Base-by-base conservation (phyloP, 2,888 invertebrate genomes). In the Mystacides longicornis region DNA sequence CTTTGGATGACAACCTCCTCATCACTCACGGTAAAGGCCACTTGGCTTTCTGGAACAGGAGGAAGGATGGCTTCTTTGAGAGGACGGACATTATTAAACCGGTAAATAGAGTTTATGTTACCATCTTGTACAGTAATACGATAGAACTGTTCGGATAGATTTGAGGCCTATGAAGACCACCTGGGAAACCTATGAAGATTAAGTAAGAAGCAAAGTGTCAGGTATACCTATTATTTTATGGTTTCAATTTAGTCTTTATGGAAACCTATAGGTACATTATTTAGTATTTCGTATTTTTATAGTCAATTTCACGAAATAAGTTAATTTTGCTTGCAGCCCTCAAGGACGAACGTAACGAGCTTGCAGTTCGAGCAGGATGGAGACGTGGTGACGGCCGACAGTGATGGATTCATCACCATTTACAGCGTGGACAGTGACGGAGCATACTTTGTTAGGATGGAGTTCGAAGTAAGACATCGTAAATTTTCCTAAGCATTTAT, bases 21-120 rank as follows among this genome's bases (percentile, higher is more conserved):
- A 90, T 95, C 62, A 94, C 93, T 0, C 92, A 91, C 66, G 95
- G 95, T 1, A 88, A 89, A 63, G 92, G 92, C 0, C 93, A 94
- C 68, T 72, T 95, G 60, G 90, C 93, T 0, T 93, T 94, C 71
- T 95, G 94, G 94, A 93, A 91, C 65, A 79, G 93, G 55, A 79
- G 91, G 59, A 92, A 92, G 74, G 93, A 93, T 68, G 92, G 92
- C 42, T 93, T 89, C 74, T 93, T 89, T 67, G 93, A 88, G 74
- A 79, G 91, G 59, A 91, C 91, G 0, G 92, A 93, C 64, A 90
- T 93, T 52, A 87, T 93, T 22, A 91, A 91, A 73, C 89, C 87
- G 55, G 87, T 87, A 73, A 70, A 14, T 46, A n/a, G n/a, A n/a
- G n/a, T n/a, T n/a, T n/a, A n/a, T n/a, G n/a, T n/a, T n/a, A n/a